Conservation (phyloP, 2,113 vertebrate species). For the Raphicerus campestris region DNA sequence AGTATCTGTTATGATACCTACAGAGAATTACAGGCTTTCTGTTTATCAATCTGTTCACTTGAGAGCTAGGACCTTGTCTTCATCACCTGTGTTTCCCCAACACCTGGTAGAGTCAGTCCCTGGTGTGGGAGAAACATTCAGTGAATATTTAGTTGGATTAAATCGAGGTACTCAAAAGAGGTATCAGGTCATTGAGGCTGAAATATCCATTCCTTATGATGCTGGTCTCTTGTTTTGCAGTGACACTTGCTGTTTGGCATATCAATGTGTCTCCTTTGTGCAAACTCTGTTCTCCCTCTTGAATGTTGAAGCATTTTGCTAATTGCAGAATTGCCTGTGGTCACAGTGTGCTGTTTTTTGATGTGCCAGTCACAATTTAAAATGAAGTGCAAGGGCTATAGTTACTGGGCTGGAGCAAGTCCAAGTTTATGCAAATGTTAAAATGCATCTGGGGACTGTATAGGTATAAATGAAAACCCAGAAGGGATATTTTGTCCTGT, state of each 20-base stretch:
- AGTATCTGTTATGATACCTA: neutral
- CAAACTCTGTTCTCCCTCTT: neutral
- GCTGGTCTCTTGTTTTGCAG: neutral
- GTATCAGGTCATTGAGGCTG: neutral
- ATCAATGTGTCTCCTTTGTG: neutral
- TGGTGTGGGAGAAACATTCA: fast-evolving
- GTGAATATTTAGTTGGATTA: neutral
- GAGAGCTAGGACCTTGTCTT: neutral
- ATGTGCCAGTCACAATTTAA: neutral
- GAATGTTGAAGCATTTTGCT: slow-evolving; percentile 19
- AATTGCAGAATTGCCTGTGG: neutral
- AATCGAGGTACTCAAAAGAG: neutral
- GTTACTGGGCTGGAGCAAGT: neutral
- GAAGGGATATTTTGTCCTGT: neutral
- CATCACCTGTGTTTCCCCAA: neutral
- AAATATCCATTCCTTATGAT: neutral
- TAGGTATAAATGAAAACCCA: neutral
- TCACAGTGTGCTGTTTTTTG: neutral
- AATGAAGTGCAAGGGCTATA: neutral
- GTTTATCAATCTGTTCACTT: neutral
- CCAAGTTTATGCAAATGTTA: neutral
- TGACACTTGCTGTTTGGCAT: neutral
- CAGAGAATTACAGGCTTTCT: neutral
- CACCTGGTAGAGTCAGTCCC: neutral
- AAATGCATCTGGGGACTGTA: neutral